Evolutionary conservation across 92 coral and sea anemone genomes (phyloP).

Genomic region (Parazoanthus atlanticus): DNA sequence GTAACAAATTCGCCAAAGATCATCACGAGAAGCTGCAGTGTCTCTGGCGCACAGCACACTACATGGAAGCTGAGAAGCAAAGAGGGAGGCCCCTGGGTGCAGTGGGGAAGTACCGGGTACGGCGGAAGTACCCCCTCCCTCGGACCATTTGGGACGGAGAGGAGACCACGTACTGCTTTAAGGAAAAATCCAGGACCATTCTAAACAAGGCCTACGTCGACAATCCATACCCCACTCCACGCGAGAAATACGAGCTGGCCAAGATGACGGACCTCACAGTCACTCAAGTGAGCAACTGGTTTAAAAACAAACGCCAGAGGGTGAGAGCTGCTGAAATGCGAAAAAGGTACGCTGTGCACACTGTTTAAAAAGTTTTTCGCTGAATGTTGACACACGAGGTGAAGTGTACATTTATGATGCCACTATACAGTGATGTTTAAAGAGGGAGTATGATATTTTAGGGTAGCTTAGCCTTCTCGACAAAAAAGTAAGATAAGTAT

Average conservation of each 20-base stretch:
- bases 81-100: constrained; percentile 92
- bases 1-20: constrained; percentile 71
- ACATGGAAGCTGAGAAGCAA: constrained; percentile 89
- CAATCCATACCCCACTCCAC: constrained; percentile 88
- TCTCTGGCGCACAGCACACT: constrained; percentile 92
- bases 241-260: constrained; percentile 84
- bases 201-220: constrained; percentile 89
- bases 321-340: constrained; percentile 92
- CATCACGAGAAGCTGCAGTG: constrained; percentile 89
- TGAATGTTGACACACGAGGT: constrained; percentile 22
- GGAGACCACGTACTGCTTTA: constrained; percentile 94
- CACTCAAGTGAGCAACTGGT: constrained; percentile 94
- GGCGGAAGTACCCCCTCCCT: constrained; percentile 92
- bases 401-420: background rate
- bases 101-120: constrained; percentile 92
- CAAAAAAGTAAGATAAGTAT: background rate
- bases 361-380: constrained; percentile 1
- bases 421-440: background rate
- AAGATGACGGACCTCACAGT: constrained; percentile 91
- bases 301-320: constrained; percentile 86
- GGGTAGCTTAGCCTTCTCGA: background rate
- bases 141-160: constrained; percentile 96
- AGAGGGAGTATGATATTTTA: background rate
- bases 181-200: constrained; percentile 84
- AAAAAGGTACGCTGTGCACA: constrained; percentile 64